phyloP scores from a whole-genome alignment of 2,888 invertebrate genomes.

The Pterostichus madidus region DNA sequence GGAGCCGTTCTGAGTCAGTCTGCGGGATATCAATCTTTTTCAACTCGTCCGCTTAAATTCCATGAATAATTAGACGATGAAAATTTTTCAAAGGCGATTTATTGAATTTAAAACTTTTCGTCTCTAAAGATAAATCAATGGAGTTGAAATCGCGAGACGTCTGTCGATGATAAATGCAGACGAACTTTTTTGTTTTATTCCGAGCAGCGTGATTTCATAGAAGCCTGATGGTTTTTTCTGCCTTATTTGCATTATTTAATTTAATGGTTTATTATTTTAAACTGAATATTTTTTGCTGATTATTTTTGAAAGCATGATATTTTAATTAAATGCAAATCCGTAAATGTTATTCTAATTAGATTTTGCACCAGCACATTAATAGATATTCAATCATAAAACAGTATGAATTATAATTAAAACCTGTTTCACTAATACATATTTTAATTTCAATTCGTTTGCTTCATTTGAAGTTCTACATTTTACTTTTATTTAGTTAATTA shows the following conservation, averaged over 20 bases:
- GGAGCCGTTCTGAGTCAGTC: conserved; percentile 19
- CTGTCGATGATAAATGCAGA: conserved; percentile 53
- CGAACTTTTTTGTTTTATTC: conserved; percentile 44
- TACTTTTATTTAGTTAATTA: too few species aligned
- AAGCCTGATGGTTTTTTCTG: background rate
- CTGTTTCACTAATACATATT: background rate
- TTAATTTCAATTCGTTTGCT: background rate
- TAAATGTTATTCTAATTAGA: conserved; percentile 31
- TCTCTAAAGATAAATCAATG: conserved; percentile 61
- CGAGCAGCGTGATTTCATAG: conserved; percentile 9
- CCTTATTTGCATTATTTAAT: conserved; percentile 24
- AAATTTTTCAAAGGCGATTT: conserved; percentile 61
- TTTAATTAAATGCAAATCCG: conserved; percentile 35
- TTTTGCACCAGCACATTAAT: background rate
- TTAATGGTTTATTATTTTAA: conserved; percentile 10
- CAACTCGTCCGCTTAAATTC: conserved; percentile 58
- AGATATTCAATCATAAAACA: conserved; percentile 11
- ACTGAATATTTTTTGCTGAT: conserved; percentile 15
- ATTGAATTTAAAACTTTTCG: conserved; percentile 65
- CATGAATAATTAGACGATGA: conserved; percentile 64
- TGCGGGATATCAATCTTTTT: conserved; percentile 63
- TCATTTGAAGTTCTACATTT: background rate
- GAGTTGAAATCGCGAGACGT: conserved; percentile 45
- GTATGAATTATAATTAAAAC: conserved; percentile 4
- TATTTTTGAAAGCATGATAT: conserved; percentile 24